These are phyloP conservation scores for Jordanella pulchra DNA, from an alignment of 2,797 vertebrate species.

Conservation along the genomic window DNA sequence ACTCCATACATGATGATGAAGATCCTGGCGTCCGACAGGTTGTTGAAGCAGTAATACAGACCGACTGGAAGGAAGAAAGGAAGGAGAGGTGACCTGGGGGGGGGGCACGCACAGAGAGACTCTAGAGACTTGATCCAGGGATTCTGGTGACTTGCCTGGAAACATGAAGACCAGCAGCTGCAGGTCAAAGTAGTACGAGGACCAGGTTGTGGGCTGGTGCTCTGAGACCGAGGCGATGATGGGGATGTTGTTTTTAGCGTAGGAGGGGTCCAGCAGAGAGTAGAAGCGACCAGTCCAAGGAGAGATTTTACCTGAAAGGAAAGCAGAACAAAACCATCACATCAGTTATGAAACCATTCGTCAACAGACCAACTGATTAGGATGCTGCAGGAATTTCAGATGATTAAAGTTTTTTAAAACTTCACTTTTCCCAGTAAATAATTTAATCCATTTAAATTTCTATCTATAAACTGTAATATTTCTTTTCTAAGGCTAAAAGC, in stretches of 20 bases:
- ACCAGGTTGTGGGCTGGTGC: constrained; percentile 99
- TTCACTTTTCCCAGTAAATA: background rate
- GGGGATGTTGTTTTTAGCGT: constrained; percentile 99
- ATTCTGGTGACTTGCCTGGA: constrained; percentile 80
- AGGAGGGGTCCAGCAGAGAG: constrained; percentile 95
- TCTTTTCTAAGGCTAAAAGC: background rate
- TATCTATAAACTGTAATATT: background rate
- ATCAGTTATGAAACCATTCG: too few relatives aligned
- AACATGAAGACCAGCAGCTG: constrained; percentile 99
- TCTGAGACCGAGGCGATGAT: constrained; percentile 98
- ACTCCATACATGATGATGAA: constrained; percentile 99
- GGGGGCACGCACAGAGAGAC: background rate
- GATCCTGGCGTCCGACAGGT: constrained; percentile 95
- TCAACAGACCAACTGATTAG: background rate
- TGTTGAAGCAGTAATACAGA: constrained; percentile 98
- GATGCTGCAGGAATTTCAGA: background rate
- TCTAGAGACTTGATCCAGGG: background rate
- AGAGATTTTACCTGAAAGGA: constrained; percentile 90
- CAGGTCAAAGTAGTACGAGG: constrained; percentile 97
- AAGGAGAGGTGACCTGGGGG: background rate
- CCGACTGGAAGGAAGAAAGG: constrained; percentile 83
- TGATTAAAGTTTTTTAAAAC: background rate
- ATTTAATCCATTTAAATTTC: background rate
- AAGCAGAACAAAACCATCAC: background rate
- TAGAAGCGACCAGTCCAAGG: constrained; percentile 99